Percentiles rank a stretch among this genome's conserved stretches.
Evolutionary conservation across 2,888 invertebrate species (phyloP).

Genomic region (Smittia aterrima): DNA sequence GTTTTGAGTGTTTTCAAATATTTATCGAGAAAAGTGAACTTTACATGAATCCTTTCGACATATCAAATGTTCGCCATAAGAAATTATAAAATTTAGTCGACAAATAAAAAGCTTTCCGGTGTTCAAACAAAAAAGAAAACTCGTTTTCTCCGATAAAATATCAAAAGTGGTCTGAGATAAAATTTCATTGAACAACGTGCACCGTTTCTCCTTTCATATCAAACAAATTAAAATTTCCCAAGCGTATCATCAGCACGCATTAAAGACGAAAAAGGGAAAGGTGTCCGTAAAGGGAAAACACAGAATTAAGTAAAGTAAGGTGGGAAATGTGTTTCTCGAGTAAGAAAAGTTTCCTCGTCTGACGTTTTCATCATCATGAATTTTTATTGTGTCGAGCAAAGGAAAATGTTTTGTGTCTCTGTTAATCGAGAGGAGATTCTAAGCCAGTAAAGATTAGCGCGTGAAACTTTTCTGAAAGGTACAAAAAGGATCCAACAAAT

Average conservation of each 20-base stretch:
- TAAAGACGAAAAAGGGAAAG: background rate
- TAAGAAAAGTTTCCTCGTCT: background rate
- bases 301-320: background rate
- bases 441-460: background rate
- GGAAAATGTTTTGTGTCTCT: background rate
- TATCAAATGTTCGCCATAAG: background rate
- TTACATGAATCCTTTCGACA: background rate
- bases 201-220: background rate
- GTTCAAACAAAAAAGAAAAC: background rate
- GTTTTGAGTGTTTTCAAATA: too few relatives aligned
- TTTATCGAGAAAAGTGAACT: too few relatives aligned
- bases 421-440: background rate
- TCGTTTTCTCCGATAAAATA: background rate
- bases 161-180: background rate
- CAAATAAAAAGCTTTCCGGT: constrained; percentile 3
- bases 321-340: background rate
- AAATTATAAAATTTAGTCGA: constrained; percentile 2
- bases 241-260: constrained; percentile 10
- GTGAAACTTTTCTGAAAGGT: background rate
- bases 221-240: constrained; percentile 26
- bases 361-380: constrained; percentile 2
- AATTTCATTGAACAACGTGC: background rate
- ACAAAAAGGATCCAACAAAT: background rate
- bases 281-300: background rate
- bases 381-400: background rate